phyloP scores from a whole-genome alignment of 2,888 invertebrate species.

The Eupithecia subfuscata region DNA sequence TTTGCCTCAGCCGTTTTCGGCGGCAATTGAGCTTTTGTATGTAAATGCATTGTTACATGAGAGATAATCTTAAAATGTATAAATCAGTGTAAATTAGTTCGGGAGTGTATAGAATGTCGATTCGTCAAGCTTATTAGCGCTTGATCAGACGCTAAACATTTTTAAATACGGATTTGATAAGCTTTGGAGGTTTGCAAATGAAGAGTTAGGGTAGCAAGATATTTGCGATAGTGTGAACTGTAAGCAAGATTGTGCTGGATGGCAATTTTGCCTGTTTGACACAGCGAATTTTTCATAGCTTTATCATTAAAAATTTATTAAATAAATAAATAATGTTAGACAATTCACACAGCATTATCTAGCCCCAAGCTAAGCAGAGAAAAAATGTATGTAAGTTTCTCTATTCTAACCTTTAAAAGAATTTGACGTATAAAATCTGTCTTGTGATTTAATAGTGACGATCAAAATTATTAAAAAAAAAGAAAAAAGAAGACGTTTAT shows the following conservation, averaged over 20 bases:
- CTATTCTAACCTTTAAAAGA: no score
- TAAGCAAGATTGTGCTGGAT: neutral
- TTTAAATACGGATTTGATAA: constrained; percentile 61
- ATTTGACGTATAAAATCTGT: no score
- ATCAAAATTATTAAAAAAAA: no score
- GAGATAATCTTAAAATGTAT: constrained; percentile 46
- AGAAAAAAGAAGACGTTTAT: no score
- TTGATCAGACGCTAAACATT: constrained; percentile 66
- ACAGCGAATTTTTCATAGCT: neutral
- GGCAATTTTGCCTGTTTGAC: neutral
- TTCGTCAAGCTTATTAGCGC: constrained; percentile 62
- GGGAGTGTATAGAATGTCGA: constrained; percentile 59
- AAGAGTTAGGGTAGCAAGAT: constrained; percentile 11
- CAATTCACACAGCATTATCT: no score
- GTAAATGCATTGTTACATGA: constrained; percentile 75
- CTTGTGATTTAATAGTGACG: no score
- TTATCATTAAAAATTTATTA: no score
- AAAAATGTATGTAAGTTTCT: no score
- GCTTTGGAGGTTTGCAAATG: neutral
- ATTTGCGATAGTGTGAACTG: neutral
- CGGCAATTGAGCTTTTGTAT: constrained; percentile 78
- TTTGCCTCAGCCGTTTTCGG: constrained; percentile 60
- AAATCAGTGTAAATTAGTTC: constrained; percentile 46
- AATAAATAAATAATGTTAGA: no score
- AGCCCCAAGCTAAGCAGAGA: no score